Conservation (phyloP, 2,888 invertebrate species). For the Torymus auratus region DNA sequence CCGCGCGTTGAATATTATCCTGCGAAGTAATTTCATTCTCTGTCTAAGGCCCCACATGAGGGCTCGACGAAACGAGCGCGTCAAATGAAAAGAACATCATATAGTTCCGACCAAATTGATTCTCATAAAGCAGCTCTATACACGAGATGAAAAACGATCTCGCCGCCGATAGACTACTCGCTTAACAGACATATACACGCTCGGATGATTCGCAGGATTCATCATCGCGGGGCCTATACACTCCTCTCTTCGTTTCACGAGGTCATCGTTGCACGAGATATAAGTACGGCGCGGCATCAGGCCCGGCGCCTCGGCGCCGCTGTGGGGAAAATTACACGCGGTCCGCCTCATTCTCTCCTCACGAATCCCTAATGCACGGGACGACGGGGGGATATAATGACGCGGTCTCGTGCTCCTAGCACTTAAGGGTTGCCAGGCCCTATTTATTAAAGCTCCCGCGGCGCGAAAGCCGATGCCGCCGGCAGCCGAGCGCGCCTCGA, state of each 20-base stretch:
- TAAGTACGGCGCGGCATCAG: slow-evolving; percentile 3
- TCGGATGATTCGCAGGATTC: slow-evolving; percentile 26
- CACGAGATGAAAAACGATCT: too few relatives aligned
- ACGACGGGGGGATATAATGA: slow-evolving; percentile 40
- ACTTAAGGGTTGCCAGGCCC: slow-evolving; percentile 49
- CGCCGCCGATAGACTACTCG: not conserved
- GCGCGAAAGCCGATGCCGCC: slow-evolving; percentile 37
- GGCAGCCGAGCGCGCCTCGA: slow-evolving; percentile 61
- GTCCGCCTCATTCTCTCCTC: slow-evolving; percentile 25
- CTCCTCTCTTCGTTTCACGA: slow-evolving; percentile 19
- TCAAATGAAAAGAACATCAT: too few relatives aligned
- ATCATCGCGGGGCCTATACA: not conserved
- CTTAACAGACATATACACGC: not conserved
- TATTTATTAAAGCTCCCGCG: slow-evolving; percentile 63
- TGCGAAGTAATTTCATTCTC: too few relatives aligned
- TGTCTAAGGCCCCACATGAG: too few relatives aligned
- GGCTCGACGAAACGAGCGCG: too few relatives aligned
- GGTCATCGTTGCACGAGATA: slow-evolving; percentile 9
- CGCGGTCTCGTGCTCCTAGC: slow-evolving; percentile 31
- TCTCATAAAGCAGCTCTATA: too few relatives aligned
- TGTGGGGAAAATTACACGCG: slow-evolving; percentile 60
- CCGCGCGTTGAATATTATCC: too few relatives aligned
- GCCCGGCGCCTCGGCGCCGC: slow-evolving; percentile 56
- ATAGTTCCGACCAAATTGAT: too few relatives aligned
- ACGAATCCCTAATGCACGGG: slow-evolving; percentile 23